These are phyloP conservation scores for Perca schrenkii DNA, from an alignment of 2,113 vertebrate species.

Conservation along the genomic window DNA sequence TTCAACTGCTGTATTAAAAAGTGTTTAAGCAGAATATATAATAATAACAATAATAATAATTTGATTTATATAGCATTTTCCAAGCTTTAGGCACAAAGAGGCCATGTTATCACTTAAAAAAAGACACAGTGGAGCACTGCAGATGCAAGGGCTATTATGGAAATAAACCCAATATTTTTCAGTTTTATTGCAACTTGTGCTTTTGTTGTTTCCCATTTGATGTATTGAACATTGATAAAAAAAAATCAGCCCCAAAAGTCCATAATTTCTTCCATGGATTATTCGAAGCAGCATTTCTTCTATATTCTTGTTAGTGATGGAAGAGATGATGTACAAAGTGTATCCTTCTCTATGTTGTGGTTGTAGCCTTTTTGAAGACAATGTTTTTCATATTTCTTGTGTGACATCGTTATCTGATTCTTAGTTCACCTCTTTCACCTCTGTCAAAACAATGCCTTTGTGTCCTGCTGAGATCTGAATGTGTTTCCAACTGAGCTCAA, in stretches of 20 bases:
- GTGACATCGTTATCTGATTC: neutral
- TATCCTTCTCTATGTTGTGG: neutral
- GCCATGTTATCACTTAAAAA: neutral
- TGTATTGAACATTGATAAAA: neutral
- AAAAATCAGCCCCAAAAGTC: neutral
- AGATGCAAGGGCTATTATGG: neutral
- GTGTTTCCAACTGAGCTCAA: constrained; percentile 20
- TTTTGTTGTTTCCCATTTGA: neutral
- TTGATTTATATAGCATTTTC: too few species aligned
- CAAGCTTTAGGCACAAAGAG: neutral
- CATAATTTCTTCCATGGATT: neutral
- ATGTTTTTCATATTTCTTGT: constrained; percentile 1
- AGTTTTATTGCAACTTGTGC: neutral
- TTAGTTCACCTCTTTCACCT: neutral
- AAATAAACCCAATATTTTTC: neutral
- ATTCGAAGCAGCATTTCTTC: neutral
- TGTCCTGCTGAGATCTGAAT: neutral
- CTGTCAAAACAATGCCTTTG: neutral
- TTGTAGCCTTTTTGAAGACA: neutral
- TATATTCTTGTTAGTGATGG: neutral
- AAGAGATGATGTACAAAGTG: neutral
- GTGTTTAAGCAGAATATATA: neutral
- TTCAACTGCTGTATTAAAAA: neutral
- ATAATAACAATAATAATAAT: too few species aligned
- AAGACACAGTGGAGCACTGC: neutral